A percentile compares a stretch with the other conserved stretches of the same genome.
phyloP scores from a whole-genome alignment of 2,797 vertebrate genomes.

The Eutrigla gurnardus region DNA sequence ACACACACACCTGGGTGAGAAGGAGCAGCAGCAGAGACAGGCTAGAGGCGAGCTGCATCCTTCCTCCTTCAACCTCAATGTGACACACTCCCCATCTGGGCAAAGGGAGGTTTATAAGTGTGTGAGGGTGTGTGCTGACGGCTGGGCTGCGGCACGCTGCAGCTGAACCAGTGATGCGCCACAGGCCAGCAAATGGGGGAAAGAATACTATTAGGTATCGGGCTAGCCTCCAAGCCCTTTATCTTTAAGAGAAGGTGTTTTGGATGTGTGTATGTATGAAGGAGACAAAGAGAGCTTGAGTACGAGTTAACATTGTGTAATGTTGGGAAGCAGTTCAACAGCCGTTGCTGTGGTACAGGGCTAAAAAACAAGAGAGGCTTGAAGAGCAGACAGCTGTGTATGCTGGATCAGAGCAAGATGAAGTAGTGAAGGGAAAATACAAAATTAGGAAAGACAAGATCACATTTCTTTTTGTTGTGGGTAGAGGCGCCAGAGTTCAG shows the following conservation, averaged over 20 bases:
- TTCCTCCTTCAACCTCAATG: constrained; percentile 67
- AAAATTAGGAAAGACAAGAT: constrained; percentile 46
- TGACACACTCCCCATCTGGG: constrained; percentile 73
- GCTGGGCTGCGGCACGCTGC: constrained; percentile 76
- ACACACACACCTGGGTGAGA: constrained; percentile 78
- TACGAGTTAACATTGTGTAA: constrained; percentile 79
- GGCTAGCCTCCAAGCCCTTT: constrained; percentile 77
- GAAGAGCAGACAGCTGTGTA: constrained; percentile 71
- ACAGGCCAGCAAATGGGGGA: constrained; percentile 71
- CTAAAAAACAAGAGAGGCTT: constrained; percentile 66
- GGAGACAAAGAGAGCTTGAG: constrained; percentile 73
- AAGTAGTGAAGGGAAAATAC: constrained; percentile 36
- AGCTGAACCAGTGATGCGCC: constrained; percentile 76
- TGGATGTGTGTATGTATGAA: constrained; percentile 70
- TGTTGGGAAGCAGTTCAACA: constrained; percentile 82
- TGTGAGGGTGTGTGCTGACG: constrained; percentile 77
- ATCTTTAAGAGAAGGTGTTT: constrained; percentile 80
- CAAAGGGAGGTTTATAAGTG: constrained; percentile 81
- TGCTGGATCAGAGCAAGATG: constrained; percentile 49
- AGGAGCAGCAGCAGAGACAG: constrained; percentile 71
- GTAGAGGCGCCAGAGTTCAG: constrained; percentile 37
- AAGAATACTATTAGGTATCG: constrained; percentile 72
- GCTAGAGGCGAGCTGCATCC: constrained; percentile 78
- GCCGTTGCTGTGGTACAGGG: constrained; percentile 67
- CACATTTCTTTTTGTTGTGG: constrained; percentile 54